Conservation (phyloP, 2,113 vertebrate species). For the Corvus cornix region DNA sequence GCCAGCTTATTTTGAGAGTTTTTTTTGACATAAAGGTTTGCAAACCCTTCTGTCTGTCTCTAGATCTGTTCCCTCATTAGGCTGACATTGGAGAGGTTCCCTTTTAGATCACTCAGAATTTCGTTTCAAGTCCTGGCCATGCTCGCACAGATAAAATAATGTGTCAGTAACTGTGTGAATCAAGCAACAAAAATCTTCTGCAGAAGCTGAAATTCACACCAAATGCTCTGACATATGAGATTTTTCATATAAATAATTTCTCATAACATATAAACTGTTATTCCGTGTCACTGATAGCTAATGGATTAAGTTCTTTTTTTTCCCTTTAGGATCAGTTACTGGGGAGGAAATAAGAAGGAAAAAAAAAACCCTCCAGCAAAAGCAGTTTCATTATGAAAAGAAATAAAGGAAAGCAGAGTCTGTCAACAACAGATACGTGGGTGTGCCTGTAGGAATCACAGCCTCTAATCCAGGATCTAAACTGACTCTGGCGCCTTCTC, state of each 20-base stretch:
- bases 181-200: neutral
- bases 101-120: neutral
- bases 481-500: neutral
- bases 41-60: neutral
- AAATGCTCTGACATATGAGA: neutral
- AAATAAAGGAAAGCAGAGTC: neutral
- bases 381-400: neutral
- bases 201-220: neutral
- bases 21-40: neutral
- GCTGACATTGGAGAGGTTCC: neutral
- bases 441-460: neutral
- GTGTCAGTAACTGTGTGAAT: neutral
- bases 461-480: neutral
- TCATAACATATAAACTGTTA: neutral
- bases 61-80: neutral
- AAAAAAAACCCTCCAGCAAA: fast-evolving
- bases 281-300: neutral
- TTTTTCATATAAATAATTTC: neutral
- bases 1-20: fast-evolving
- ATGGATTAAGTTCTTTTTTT: neutral
- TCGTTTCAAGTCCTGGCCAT: neutral
- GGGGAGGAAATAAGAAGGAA: neutral
- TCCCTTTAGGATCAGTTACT: neutral
- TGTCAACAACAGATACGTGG: neutral
- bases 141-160: neutral